Evolutionary conservation across 2,888 invertebrate genomes (phyloP).

Genomic region (Dioctria rufipes): DNA sequence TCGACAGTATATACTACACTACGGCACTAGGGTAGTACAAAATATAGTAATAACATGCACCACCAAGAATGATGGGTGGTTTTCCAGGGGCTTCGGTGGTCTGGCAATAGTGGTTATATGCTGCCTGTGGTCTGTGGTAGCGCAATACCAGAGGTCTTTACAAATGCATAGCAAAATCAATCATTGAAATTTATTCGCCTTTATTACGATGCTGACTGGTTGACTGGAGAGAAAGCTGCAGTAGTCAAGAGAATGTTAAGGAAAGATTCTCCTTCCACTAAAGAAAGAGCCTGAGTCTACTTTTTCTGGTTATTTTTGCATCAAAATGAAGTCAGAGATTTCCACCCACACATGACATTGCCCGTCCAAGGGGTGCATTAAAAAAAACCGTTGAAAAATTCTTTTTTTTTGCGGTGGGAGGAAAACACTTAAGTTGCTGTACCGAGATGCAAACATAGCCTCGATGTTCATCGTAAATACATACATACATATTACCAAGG

Average conservation of each 20-base stretch:
- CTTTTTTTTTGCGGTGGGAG: too few relatives aligned
- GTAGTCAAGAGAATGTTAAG: neutral
- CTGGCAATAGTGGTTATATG: neutral
- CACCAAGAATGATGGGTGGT: neutral
- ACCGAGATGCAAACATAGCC: too few relatives aligned
- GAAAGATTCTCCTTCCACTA: too few relatives aligned
- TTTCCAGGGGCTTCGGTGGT: neutral
- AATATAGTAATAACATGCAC: neutral
- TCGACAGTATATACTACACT: neutral
- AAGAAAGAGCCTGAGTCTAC: too few relatives aligned
- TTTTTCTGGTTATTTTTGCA: too few relatives aligned
- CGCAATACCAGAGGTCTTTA: neutral
- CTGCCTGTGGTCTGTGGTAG: neutral
- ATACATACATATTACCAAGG: too few relatives aligned
- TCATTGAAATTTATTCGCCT: slow-evolving; percentile 49
- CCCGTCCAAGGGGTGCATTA: too few relatives aligned
- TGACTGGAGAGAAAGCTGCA: slow-evolving; percentile 2
- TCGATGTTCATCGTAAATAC: too few relatives aligned
- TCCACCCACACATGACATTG: too few relatives aligned
- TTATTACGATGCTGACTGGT: slow-evolving; percentile 15
- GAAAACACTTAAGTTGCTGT: too few relatives aligned
- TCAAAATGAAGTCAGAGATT: too few relatives aligned
- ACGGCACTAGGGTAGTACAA: neutral
- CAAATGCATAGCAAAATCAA: slow-evolving; percentile 51
- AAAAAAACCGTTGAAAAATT: too few relatives aligned